Evolutionary conservation across 2,797 vertebrate species (phyloP), one percentile per base, ranked within the genome.

Genomic region (Gambelia wislizenii): DNA sequence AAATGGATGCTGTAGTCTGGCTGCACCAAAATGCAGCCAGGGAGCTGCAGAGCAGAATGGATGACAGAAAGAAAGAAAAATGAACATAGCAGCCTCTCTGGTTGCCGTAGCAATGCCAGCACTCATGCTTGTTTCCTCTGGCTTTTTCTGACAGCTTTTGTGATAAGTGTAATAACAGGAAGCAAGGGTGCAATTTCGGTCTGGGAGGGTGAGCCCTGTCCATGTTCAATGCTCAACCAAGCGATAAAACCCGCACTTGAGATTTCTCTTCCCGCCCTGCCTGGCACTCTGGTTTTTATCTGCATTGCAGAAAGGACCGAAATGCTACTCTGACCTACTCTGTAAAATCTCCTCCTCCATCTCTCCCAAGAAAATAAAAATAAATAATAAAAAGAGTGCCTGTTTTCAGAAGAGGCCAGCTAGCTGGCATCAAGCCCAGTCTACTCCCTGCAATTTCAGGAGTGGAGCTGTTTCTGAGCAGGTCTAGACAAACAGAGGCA

Each of bases 291-390:
- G n/a, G 36, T 30, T 7, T 16, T 64, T 87, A 87, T 88, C 87
- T 76, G 87, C 87, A 88, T 83, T 88, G 87, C 87, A 76, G 86
- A 82, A 69, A 52, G 69, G 6, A 30, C 27, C 64, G 36, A 2
- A 27, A 64, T 27, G 0, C 52, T 25, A 5, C 42, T 8, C 44
- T 77, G 74, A 56, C 74, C 39, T 25, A 27, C 78, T 44, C 78
- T 74, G 16, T 16, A 6, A 47, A 44, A 82, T 61, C 44, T 56
- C 33, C 20, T 74, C 4, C 59, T 47, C 9, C 83, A 8, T 42
- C 83, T 54, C 30, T n/a, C 9, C n/a, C 61, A 10, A 7, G 61
- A 30, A 64, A 59, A 59, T 20, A 22, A 54, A 22, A 2, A 64
- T 64, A 30, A 27, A 61, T 20, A 61, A 64, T 30, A 64, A 52